Percentiles rank a stretch among this genome's conserved stretches.
phyloP scores from a whole-genome alignment of 2,113 vertebrate species.

The Stigmatopora nigra region DNA sequence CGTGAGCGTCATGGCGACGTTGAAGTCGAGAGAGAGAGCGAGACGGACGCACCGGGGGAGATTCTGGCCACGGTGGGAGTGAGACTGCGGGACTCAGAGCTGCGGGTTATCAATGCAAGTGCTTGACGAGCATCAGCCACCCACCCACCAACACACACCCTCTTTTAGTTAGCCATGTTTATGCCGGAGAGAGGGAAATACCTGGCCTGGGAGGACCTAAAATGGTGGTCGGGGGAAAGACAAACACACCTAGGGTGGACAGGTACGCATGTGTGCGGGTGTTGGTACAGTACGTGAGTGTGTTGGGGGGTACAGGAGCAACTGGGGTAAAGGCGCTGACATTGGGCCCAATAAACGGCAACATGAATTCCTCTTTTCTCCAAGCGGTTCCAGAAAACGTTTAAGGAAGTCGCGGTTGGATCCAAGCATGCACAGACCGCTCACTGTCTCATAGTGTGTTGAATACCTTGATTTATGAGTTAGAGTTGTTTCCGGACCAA shows the following conservation, averaged over 20 bases:
- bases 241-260: constrained; percentile 69
- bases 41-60: constrained; percentile 25
- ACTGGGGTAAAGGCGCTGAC: constrained; percentile 59
- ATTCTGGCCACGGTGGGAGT: constrained; percentile 53
- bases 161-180: constrained; percentile 31
- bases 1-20: constrained; percentile 54
- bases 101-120: constrained; percentile 69
- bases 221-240: constrained; percentile 64
- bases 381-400: constrained; percentile 64
- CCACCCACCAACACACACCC: neutral
- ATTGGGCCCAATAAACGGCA: constrained; percentile 72
- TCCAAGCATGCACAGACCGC: constrained; percentile 54
- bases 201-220: constrained; percentile 65
- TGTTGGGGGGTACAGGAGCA: constrained; percentile 59
- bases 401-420: constrained; percentile 59
- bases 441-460: constrained; percentile 52
- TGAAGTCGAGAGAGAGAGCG: constrained; percentile 13
- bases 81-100: constrained; percentile 57
- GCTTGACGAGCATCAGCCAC: constrained; percentile 51
- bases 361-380: constrained; percentile 76
- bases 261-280: constrained; percentile 44
- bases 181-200: constrained; percentile 63
- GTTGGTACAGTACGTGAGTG: constrained; percentile 21
- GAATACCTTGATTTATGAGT: neutral
- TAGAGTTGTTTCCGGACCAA: neutral